Percentiles rank a stretch among this genome's conserved stretches.
Conservation (phyloP, 2,888 invertebrate genomes). For the Podabrus alpinus region DNA sequence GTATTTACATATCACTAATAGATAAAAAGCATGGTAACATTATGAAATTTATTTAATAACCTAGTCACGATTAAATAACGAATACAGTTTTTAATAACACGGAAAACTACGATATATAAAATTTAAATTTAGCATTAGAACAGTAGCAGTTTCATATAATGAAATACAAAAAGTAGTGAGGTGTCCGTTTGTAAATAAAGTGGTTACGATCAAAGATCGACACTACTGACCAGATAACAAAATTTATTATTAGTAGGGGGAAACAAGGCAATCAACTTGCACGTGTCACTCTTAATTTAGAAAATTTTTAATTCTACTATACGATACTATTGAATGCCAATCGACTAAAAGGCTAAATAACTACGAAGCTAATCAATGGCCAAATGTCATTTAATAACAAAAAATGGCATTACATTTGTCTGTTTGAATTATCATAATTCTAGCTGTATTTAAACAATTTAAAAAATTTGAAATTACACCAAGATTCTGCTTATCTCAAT, state of each 20-base stretch:
- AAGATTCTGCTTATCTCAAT: neutral
- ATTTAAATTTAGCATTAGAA: constrained; percentile 3
- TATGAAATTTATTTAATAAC: neutral
- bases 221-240: neutral
- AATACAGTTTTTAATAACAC: neutral
- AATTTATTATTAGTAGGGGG: neutral
- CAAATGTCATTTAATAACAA: neutral
- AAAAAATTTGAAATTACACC: neutral
- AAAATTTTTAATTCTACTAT: neutral
- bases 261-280: constrained; percentile 14
- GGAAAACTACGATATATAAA: neutral
- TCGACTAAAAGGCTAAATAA: neutral
- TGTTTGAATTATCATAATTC: neutral
- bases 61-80: neutral
- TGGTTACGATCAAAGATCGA: neutral
- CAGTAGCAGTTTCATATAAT: neutral
- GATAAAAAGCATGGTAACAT: neutral
- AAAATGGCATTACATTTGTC: neutral
- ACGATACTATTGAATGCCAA: neutral
- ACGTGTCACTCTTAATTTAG: constrained; percentile 3
- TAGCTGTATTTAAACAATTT: neutral
- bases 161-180: neutral
- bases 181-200: neutral
- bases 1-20: neutral
- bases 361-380: neutral